Conservation (phyloP, 2,113 vertebrate genomes). For the Pseudolaguvia tuberculata region DNA sequence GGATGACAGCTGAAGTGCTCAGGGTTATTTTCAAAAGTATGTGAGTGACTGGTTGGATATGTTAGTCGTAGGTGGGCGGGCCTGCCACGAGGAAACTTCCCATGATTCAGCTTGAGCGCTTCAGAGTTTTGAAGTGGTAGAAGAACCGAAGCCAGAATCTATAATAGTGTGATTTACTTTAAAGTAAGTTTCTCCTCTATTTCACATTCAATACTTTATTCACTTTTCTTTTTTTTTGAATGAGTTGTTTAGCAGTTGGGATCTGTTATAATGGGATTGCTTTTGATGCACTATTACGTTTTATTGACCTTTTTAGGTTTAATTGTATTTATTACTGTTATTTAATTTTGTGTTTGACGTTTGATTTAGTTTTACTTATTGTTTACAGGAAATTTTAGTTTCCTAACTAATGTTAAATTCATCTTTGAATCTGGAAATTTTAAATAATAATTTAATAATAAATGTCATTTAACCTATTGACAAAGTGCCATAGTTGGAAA, state of each 20-base stretch:
- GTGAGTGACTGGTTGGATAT: constrained; percentile 50
- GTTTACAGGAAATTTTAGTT: background rate
- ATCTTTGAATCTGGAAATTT: no score
- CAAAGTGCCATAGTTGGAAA: no score
- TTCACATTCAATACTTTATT: background rate
- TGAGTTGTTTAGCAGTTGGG: background rate
- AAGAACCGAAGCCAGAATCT: constrained; percentile 25
- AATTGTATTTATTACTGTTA: background rate
- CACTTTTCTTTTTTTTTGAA: background rate
- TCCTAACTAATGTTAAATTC: background rate
- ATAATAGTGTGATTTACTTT: constrained; percentile 24
- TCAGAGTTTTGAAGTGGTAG: constrained; percentile 42
- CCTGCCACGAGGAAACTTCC: constrained; percentile 41
- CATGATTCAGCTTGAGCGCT: constrained; percentile 42
- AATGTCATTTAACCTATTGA: constrained; percentile 8
- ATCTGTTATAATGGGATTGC: background rate
- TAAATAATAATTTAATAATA: background rate
- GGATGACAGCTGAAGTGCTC: constrained; percentile 59
- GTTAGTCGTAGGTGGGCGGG: constrained; percentile 42
- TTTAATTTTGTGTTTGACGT: background rate
- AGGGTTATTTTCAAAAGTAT: constrained; percentile 69
- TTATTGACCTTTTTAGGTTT: no score
- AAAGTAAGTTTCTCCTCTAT: constrained; percentile 55
- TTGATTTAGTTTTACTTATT: background rate
- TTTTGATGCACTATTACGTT: no score